Evolutionary conservation across 2,888 invertebrate species (phyloP), one percentile per base, ranked within the genome.

Genomic region (Stenotaenia linearis): DNA sequence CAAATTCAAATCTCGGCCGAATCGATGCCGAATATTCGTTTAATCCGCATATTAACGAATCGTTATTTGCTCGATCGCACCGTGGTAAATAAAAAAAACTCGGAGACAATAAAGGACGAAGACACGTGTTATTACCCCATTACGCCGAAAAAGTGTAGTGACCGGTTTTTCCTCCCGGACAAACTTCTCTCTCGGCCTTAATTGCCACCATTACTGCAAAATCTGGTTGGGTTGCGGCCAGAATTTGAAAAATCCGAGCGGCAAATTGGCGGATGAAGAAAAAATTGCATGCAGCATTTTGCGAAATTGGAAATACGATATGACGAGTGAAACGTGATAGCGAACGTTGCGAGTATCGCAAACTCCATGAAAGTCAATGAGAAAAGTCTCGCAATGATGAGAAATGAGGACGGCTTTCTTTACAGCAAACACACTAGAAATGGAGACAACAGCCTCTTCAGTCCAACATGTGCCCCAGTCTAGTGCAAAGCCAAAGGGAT

Each of bases 381-480:
- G 61, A 7, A 61, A 61, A 61, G 61, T 61, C 23, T 56, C 9
- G 61, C 61, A 61, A 61, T 61, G 61, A 61, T 61, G 61, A 61
- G 61, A 61, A 61, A 61, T 61, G 61, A 61, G 25, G 61, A 61
- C 61, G 15, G 61, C 61, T 25, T 61, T 61, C 61, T 23, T 61
- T 61, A 25, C 61, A 61, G 15, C 61, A 61, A 61, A 61, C 61
- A 61, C 23, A 61, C 61, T 61, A 61, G 61, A 61, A 61, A 61
- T 61, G 61, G 61, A 25, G 61, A 61, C 61, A 61, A 61, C 61
- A 25, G 61, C 61, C 45, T 61, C 61, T 61, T 61, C 61, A 61
- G 61, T 61, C 61, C 61, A 61, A 61, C 61, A 61, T 61, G 61
- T 61, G 61, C 61, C 61, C 61, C 61, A 61, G 61, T 61, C 61